phyloP scores from a whole-genome alignment of 53 echinoderm and acorn worm species.

The Apostichopus leukothele region DNA sequence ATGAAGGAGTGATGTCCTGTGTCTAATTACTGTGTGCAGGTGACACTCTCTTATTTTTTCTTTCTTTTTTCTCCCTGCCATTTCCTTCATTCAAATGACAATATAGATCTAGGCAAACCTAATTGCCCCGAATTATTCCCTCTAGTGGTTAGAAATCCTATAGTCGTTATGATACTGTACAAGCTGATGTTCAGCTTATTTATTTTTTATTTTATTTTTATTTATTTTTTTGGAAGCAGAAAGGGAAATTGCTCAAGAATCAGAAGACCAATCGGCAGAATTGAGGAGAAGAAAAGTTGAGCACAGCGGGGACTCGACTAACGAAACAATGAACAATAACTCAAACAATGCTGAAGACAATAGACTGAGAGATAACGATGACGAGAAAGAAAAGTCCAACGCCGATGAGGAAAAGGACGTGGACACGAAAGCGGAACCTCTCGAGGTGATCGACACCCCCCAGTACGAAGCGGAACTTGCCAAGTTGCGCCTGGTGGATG shows the following conservation, averaged over 20 bases:
- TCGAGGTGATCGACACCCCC: constrained; percentile 61
- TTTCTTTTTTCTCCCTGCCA: no score
- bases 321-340: constrained; percentile 49
- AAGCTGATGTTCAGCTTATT: no score
- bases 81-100: no score
- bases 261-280: not conserved
- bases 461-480: constrained; percentile 74
- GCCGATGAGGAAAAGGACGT: constrained; percentile 37
- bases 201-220: not conserved
- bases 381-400: constrained; percentile 45
- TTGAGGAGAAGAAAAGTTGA: constrained; percentile 5
- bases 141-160: no score
- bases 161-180: no score
- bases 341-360: constrained; percentile 23
- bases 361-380: constrained; percentile 28
- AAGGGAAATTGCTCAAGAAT: not conserved
- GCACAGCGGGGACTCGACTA: not conserved
- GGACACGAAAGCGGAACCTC: constrained; percentile 25
- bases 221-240: constrained; percentile 1
- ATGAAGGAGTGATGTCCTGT: no score
- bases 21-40: no score
- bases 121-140: no score
- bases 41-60: no score
- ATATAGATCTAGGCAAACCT: no score
- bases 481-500: constrained; percentile 56